Conservation (phyloP, 2,113 vertebrate species). For the Aythya baeri region DNA sequence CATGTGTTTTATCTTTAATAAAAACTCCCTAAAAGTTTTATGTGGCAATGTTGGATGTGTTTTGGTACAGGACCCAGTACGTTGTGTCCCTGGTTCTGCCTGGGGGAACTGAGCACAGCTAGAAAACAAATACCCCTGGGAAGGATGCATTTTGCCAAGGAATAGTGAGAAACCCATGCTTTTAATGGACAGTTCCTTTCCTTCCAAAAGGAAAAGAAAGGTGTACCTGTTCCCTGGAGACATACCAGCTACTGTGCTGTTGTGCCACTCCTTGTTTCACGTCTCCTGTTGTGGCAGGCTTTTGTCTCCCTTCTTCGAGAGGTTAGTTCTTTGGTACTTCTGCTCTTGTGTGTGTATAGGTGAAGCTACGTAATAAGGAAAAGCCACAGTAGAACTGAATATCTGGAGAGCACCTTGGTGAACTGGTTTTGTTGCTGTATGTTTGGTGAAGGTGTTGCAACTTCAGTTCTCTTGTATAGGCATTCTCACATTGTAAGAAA, state of each 20-base stretch:
- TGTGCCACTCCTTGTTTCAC: background rate
- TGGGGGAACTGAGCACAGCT: background rate
- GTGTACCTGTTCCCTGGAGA: background rate
- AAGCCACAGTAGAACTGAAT: background rate
- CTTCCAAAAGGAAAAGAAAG: background rate
- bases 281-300: background rate
- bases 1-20: background rate
- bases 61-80: background rate
- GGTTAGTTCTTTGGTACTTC: background rate
- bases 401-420: background rate
- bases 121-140: background rate
- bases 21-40: background rate
- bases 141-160: background rate
- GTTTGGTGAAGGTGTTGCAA: background rate
- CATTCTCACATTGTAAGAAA: too few relatives aligned
- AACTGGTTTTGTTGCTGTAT: background rate
- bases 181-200: background rate
- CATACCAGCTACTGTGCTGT: accelerated
- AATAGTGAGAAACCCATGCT: background rate
- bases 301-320: background rate
- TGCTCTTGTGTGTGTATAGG: accelerated
- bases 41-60: accelerated
- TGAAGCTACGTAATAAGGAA: background rate
- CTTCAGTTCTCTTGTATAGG: background rate
- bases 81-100: background rate